A percentile compares a stretch with the other conserved stretches of the same genome.
These are phyloP conservation scores for Monopis laevigella DNA, from an alignment of 2,888 invertebrate genomes.

Conservation along the genomic window DNA sequence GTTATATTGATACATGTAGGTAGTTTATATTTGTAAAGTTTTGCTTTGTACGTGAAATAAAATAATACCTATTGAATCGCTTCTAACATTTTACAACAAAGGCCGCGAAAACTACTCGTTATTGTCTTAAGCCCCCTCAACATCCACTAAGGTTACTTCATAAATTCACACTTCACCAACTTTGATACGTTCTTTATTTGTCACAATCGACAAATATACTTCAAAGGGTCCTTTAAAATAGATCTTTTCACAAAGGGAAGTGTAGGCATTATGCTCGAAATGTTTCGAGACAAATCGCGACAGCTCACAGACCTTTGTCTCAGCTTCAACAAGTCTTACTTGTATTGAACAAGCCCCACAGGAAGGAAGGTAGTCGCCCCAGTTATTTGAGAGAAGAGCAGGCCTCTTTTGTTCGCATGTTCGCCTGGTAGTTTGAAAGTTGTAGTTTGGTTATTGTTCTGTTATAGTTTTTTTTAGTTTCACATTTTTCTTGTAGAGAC, in stretches of 20 bases:
- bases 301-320: slow-evolving; percentile 2
- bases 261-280: slow-evolving; percentile 8
- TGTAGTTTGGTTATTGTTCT: background rate
- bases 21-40: too few species aligned
- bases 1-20: too few species aligned
- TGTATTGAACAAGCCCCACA: slow-evolving; percentile 3
- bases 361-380: slow-evolving; percentile 2
- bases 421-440: background rate
- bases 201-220: slow-evolving; percentile 1
- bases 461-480: too few species aligned
- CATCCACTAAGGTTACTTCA: too few species aligned
- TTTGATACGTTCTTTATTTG: slow-evolving; percentile 3
- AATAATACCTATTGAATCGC: too few species aligned
- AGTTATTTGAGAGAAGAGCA: too few species aligned
- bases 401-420: background rate
- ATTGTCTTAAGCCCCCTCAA: too few species aligned
- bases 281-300: slow-evolving; percentile 2
- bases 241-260: slow-evolving; percentile 4
- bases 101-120: too few species aligned
- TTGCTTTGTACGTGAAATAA: too few species aligned
- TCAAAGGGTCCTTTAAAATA: slow-evolving; percentile 6
- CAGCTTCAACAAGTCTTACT: background rate
- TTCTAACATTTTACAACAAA: too few species aligned
- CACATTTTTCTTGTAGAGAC: too few species aligned
- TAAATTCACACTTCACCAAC: too few species aligned